Base-by-base conservation (phyloP, 2,888 invertebrate genomes). In the Agrilus mali region DNA sequence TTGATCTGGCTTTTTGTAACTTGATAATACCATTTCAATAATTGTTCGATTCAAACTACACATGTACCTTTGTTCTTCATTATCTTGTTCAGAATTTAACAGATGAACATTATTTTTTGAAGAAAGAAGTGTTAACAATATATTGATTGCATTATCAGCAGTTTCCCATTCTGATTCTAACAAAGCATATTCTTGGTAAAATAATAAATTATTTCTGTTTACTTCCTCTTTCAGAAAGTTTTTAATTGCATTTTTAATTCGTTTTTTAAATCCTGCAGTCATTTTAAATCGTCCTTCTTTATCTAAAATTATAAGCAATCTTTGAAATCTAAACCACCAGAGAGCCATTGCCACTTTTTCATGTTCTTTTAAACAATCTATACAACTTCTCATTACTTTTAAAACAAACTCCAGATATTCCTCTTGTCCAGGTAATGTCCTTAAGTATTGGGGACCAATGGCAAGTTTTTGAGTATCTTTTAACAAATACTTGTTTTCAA, bases 261-360 rank as follows among this genome's bases (percentile, higher is more conserved):
- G 68, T 52, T 74, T 75, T 38, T 63, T 66, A 16, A 68, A 58
- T 38, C 59, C 58, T 1, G 47, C 43, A 0, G 63, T 57, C 50
- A 69, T 60, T 54, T 72, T 74, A 33, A 68, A 59, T 15, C 64
- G 51, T 32, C 62, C 62, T 12, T 68, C 57, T 53, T 70, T 71
- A 43, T 69, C 65, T 6, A 76, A 54, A 44, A 67, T 63, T 16
- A 75, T 57, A 2, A 77, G 56, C 38, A 77, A 55, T 20, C 77
- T 67, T 57, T 78, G 74, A 52, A 80, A 77, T 45, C 75, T 66
- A 33, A 80, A 64, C 77, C 78, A 80, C 69, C 80, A 73, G 7
- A 78, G 53, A n/a, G 73, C 68, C 43, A 78, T 67, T 7, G 75
- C 70, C 2, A 70, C 71, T 48, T 67, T 60, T 51, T 77, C 72